Conservation (phyloP, 2,888 invertebrate species). For the Caenorhabditis uteleia region DNA sequence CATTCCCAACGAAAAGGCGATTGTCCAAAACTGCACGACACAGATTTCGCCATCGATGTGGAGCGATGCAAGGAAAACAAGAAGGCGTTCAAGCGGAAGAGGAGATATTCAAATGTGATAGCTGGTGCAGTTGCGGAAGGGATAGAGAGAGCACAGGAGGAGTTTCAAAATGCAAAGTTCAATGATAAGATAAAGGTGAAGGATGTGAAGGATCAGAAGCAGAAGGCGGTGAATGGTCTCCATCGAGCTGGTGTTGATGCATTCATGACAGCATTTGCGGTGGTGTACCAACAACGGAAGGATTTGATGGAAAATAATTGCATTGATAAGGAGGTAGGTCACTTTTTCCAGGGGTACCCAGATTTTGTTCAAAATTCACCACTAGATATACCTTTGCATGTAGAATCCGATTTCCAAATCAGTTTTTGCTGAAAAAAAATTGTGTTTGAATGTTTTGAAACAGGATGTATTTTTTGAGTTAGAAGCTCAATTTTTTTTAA, state of each 20-base stretch:
- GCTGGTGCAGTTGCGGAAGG: constrained; percentile 22
- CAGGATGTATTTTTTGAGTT: too few species aligned
- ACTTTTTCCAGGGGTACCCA: too few species aligned
- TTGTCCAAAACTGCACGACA: constrained; percentile 53
- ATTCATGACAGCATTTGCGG: constrained; percentile 65
- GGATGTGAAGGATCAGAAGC: constrained; percentile 19
- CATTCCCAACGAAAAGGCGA: constrained; percentile 15
- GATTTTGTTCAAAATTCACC: background rate
- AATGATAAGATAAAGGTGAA: constrained; percentile 10
- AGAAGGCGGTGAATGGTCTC: constrained; percentile 21
- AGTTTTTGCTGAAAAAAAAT: too few species aligned
- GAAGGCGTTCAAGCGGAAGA: constrained; percentile 28
- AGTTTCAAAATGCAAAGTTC: constrained; percentile 21
- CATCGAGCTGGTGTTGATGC: constrained; percentile 66
- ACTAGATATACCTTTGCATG: too few species aligned
- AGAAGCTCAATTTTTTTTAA: too few species aligned
- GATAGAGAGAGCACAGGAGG: constrained; percentile 18
- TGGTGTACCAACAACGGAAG: constrained; percentile 51
- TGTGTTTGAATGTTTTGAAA: too few species aligned
- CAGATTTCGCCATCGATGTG: constrained; percentile 59
- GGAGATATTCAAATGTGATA: constrained; percentile 24
- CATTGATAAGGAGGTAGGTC: constrained; percentile 21
- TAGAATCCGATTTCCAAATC: too few species aligned
- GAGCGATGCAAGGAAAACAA: constrained; percentile 42
- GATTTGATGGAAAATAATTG: constrained; percentile 14